These are phyloP conservation scores for Drosophila lacicola DNA, from an alignment of 2,888 invertebrate genomes.

Conservation along the genomic window DNA sequence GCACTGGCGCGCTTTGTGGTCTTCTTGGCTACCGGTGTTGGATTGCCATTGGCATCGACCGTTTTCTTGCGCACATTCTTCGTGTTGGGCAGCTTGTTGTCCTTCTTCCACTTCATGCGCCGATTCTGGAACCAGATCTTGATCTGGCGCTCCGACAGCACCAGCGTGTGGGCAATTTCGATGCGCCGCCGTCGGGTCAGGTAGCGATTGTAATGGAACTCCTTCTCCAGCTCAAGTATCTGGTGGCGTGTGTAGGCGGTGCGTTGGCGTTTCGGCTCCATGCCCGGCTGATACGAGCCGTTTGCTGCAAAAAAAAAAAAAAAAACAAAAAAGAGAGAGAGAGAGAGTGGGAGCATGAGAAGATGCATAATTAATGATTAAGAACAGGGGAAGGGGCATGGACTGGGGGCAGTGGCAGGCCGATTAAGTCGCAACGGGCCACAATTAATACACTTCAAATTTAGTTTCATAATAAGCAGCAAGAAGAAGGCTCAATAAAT, in stretches of 20 bases:
- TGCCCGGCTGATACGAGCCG: slow-evolving; percentile 94
- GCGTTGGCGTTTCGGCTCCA: slow-evolving; percentile 97
- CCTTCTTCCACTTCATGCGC: slow-evolving; percentile 95
- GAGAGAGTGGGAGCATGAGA: slow-evolving; percentile 38
- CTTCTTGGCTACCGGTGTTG: slow-evolving; percentile 84
- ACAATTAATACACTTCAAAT: slow-evolving; percentile 80
- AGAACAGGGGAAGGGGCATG: slow-evolving; percentile 16
- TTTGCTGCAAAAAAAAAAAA: slow-evolving; percentile 88
- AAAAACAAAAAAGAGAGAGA: slow-evolving; percentile 8
- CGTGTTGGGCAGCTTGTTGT: slow-evolving; percentile 86
- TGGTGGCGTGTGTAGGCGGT: slow-evolving; percentile 99
- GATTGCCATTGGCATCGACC: slow-evolving; percentile 85
- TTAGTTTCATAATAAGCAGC: slow-evolving; percentile 60
- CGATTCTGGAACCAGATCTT: slow-evolving; percentile 96
- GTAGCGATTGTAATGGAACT: slow-evolving; percentile 99
- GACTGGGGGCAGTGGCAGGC: slow-evolving; percentile 13
- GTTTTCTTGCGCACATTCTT: slow-evolving; percentile 89
- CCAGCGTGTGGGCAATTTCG: slow-evolving; percentile 98
- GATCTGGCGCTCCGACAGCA: slow-evolving; percentile 95
- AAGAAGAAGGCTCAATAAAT: slow-evolving; percentile 66
- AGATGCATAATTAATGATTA: slow-evolving; percentile 64
- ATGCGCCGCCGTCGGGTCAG: slow-evolving; percentile 97
- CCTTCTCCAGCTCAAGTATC: slow-evolving; percentile 98
- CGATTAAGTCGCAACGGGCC: slow-evolving; percentile 62
- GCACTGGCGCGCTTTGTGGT: slow-evolving; percentile 81